Evolutionary conservation across 2,888 invertebrate genomes (phyloP).

Genomic region (Plebejus argus): DNA sequence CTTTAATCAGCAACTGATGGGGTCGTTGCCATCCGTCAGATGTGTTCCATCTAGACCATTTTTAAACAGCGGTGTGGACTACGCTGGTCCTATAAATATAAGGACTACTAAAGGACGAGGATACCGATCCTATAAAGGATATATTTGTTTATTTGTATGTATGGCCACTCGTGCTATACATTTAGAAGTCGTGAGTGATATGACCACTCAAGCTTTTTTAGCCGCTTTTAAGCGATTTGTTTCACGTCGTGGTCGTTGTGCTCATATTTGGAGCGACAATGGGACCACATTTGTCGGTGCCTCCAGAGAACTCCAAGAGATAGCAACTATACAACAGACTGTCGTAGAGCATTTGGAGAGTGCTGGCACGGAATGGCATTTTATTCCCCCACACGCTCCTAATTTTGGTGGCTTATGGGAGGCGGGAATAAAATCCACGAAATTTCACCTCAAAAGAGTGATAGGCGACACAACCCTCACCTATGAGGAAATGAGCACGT

Average conservation of each 20-base stretch:
- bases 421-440: conserved; percentile 40
- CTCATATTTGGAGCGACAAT: conserved; percentile 43
- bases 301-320: conserved; percentile 34
- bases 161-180: conserved; percentile 22
- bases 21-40: conserved; percentile 10
- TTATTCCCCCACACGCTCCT: conserved; percentile 41
- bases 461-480: conserved; percentile 38
- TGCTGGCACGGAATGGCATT: conserved; percentile 40
- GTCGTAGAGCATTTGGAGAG: not conserved
- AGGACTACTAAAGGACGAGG: conserved; percentile 34
- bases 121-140: conserved; percentile 33
- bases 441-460: conserved; percentile 41
- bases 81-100: conserved; percentile 31
- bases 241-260: conserved; percentile 21
- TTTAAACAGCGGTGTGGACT: conserved; percentile 26
- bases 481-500: conserved; percentile 41
- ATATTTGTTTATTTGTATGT: conserved; percentile 37
- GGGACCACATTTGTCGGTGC: conserved; percentile 44
- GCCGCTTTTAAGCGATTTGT: conserved; percentile 43
- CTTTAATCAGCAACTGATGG: conserved; percentile 15
- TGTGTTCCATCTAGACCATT: not conserved
- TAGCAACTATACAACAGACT: conserved; percentile 22
- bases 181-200: conserved; percentile 35
- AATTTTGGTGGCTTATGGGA: conserved; percentile 45
- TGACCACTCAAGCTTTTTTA: conserved; percentile 39